Percentiles rank a stretch among this genome's conserved stretches.
Evolutionary conservation across 2,113 vertebrate genomes (phyloP).

Genomic region (Glareola pratincola): DNA sequence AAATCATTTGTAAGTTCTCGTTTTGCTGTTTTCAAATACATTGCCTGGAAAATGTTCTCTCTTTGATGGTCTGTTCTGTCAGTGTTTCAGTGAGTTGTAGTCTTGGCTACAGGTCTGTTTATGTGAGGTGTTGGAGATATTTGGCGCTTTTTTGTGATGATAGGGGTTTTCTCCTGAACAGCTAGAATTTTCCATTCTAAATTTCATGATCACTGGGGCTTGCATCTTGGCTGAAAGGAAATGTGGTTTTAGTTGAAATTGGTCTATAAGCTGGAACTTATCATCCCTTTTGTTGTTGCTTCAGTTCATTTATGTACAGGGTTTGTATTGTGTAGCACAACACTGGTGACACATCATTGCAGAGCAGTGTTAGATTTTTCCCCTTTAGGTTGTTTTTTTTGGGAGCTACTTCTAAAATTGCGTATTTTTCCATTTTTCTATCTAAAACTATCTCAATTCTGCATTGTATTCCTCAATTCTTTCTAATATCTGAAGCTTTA

Average conservation of each 20-base stretch:
- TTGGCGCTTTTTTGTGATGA: neutral
- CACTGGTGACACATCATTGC: neutral
- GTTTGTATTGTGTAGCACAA: fast-evolving
- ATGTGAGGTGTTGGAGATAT: neutral
- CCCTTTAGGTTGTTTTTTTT: no score
- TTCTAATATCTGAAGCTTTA: neutral
- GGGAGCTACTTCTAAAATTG: neutral
- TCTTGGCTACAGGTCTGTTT: neutral
- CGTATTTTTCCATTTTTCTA: neutral
- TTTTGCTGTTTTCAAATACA: neutral
- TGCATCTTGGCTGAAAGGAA: neutral
- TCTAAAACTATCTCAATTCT: neutral
- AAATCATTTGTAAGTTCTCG: neutral
- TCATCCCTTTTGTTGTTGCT: neutral
- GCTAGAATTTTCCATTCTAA: neutral
- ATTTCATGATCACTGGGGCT: neutral
- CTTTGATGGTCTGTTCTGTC: neutral
- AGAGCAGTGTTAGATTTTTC: neutral
- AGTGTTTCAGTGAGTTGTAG: neutral
- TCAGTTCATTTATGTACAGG: neutral
- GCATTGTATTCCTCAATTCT: neutral
- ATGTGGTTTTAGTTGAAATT: neutral
- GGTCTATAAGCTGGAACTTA: neutral
- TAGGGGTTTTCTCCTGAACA: neutral
- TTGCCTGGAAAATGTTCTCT: neutral